Evolutionary conservation across 2,888 invertebrate genomes (phyloP).

Genomic region (Tiphia femorata): DNA sequence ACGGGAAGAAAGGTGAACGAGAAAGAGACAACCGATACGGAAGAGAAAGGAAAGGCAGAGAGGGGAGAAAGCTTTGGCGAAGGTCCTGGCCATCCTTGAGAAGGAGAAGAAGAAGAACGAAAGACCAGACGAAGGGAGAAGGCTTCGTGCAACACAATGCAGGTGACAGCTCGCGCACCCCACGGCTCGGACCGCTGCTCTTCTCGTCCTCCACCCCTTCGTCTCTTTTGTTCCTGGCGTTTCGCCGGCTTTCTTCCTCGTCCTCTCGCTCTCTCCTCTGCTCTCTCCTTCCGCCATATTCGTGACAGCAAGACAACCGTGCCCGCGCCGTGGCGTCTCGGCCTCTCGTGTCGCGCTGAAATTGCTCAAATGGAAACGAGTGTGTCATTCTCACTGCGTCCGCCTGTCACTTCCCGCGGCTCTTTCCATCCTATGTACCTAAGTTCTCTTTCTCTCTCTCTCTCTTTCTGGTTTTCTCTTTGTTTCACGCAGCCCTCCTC

Average conservation of each 20-base stretch:
- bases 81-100: too few relatives aligned
- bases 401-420: constrained; percentile 42
- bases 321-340: constrained; percentile 40
- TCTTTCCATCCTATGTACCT: constrained; percentile 17
- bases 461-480: neutral
- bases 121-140: constrained; percentile 23
- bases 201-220: too few relatives aligned
- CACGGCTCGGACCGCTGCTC: constrained; percentile 36
- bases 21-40: too few relatives aligned
- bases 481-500: neutral
- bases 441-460: neutral
- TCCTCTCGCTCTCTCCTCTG: too few relatives aligned
- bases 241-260: constrained; percentile 58
- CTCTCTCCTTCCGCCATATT: too few relatives aligned
- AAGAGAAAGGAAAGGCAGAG: too few relatives aligned
- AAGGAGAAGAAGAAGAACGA: constrained; percentile 28
- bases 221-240: constrained; percentile 57
- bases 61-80: too few relatives aligned
- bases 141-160: constrained; percentile 58
- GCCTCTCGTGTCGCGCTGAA: constrained; percentile 48
- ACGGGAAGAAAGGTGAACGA: too few relatives aligned
- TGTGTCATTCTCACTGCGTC: constrained; percentile 54
- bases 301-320: constrained; percentile 52
- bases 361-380: constrained; percentile 58
- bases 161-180: constrained; percentile 61